Evolutionary conservation across 2,113 vertebrate genomes (phyloP).

Genomic region (Scomber scombrus): DNA sequence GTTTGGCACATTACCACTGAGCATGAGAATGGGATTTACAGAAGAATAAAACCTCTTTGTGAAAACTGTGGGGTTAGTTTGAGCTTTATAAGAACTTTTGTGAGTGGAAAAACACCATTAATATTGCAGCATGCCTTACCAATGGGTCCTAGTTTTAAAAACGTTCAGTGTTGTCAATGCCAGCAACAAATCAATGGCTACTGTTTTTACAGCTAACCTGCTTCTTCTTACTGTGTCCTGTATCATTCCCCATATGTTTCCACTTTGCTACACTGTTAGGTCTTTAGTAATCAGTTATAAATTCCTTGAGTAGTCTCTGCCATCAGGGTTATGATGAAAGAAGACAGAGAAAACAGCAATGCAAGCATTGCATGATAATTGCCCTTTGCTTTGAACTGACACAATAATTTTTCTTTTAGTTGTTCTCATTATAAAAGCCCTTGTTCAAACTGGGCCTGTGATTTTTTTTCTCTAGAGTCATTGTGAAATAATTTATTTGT

Average conservation of each 20-base stretch:
- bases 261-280: conserved; percentile 28
- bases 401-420: conserved; percentile 62
- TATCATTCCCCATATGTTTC: conserved; percentile 34
- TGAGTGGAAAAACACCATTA: conserved; percentile 59
- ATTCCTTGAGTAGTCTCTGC: conserved; percentile 43
- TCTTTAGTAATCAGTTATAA: conserved; percentile 43
- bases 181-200: conserved; percentile 35
- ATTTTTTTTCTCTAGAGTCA: conserved; percentile 39
- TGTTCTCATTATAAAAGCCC: conserved; percentile 68
- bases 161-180: conserved; percentile 26
- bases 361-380: conserved; percentile 66
- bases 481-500: conserved; percentile 60
- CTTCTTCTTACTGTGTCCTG: conserved; percentile 19
- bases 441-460: conserved; percentile 58
- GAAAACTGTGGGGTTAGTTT: conserved; percentile 40
- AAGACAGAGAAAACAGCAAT: conserved; percentile 59
- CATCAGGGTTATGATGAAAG: conserved; percentile 63
- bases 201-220: conserved; percentile 28
- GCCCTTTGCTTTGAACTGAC: conserved; percentile 66
- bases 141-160: conserved; percentile 40
- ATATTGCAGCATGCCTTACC: conserved; percentile 57
- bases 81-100: conserved; percentile 53
- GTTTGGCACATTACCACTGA: conserved; percentile 47
- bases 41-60: conserved; percentile 44
- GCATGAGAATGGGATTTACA: conserved; percentile 53